Conservation (phyloP, 2,113 vertebrate species). For the Erpornis zantholeuca region DNA sequence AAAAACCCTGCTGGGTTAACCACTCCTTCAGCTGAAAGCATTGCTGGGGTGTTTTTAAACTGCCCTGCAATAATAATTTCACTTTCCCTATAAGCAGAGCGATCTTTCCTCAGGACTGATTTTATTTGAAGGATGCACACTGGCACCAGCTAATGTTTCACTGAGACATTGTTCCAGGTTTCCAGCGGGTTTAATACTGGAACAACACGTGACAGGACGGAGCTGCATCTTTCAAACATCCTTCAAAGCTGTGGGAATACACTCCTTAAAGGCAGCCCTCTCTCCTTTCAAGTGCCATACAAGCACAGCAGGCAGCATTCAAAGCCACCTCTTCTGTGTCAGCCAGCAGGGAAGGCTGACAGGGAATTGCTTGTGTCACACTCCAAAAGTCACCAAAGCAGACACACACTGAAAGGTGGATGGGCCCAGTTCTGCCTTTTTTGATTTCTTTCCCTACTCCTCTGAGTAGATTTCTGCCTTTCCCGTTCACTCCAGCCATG, state of each 20-base stretch:
- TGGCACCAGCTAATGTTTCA: not conserved
- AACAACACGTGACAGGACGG: not conserved
- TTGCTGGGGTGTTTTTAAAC: not conserved
- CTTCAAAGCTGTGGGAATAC: not conserved
- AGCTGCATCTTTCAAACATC: not conserved
- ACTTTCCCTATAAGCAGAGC: not conserved
- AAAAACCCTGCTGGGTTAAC: not conserved
- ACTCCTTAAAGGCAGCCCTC: not conserved
- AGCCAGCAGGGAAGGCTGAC: conserved; percentile 13
- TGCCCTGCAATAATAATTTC: not conserved
- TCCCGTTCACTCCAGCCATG: not conserved
- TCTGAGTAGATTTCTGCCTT: not conserved
- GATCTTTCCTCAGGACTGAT: not conserved
- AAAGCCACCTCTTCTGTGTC: conserved; percentile 18
- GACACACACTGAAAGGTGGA: not conserved
- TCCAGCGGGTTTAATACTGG: not conserved
- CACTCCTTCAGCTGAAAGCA: not conserved
- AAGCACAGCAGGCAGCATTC: conserved; percentile 46
- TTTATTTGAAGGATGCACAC: not conserved
- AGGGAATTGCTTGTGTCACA: conserved; percentile 15
- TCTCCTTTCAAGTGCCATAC: conserved; percentile 1
- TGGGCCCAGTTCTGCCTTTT: not conserved
- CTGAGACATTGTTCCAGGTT: not conserved
- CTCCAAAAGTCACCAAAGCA: conserved; percentile 30
- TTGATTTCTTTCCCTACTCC: not conserved